phyloP scores from a whole-genome alignment of 2,113 vertebrate species.

The Ailuropoda melanoleuca region DNA sequence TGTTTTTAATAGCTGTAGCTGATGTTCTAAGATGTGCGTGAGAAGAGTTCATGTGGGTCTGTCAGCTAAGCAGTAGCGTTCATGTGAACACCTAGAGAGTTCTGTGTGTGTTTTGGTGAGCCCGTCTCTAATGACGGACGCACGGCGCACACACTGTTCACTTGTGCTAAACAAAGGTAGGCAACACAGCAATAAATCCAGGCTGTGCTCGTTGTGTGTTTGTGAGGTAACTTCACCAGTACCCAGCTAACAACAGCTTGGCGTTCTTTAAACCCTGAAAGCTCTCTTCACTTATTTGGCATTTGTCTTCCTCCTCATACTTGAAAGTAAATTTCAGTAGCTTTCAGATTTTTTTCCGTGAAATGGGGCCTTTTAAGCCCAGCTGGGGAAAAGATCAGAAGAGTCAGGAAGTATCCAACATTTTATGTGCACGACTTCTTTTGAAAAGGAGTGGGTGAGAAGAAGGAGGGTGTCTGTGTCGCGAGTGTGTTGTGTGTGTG shows the following conservation, averaged over 20 bases:
- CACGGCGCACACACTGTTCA: background rate
- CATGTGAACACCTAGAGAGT: background rate
- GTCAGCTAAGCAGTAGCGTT: background rate
- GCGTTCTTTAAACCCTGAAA: slow-evolving; percentile 66
- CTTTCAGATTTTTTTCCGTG: slow-evolving; percentile 74
- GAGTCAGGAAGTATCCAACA: background rate
- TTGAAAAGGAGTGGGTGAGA: background rate
- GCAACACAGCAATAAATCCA: background rate
- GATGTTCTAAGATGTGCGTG: background rate
- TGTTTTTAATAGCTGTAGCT: background rate
- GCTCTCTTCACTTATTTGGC: slow-evolving; percentile 63
- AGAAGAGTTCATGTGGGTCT: background rate
- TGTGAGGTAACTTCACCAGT: slow-evolving; percentile 40
- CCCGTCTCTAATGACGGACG: background rate
- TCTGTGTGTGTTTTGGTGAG: background rate
- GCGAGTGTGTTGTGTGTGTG: background rate
- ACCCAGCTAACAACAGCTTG: slow-evolving; percentile 77
- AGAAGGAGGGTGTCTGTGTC: background rate
- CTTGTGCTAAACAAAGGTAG: background rate
- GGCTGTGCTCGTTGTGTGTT: background rate
- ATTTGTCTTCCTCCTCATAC: slow-evolving; percentile 81
- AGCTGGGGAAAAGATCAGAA: background rate
- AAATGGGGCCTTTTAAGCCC: slow-evolving; percentile 62
- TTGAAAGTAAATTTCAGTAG: slow-evolving; percentile 56
- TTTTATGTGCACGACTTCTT: background rate